These are phyloP conservation scores for Keiferia lycopersicella DNA, from an alignment of 2,888 invertebrate species.

Conservation along the genomic window DNA sequence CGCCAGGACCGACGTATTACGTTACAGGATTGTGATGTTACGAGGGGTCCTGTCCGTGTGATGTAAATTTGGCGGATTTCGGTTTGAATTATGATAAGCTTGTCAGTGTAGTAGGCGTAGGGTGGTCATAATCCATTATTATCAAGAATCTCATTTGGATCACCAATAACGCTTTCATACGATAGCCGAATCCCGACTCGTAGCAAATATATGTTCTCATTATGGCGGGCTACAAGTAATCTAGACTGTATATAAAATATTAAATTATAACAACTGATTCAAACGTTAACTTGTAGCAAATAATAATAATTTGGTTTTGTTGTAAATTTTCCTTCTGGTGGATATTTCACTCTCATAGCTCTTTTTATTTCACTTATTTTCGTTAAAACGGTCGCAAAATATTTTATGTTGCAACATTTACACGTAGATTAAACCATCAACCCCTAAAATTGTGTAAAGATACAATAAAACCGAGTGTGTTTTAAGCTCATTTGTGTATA, in stretches of 20 bases:
- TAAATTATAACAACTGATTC: no score
- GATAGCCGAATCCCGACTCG: no score
- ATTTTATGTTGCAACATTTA: conserved; percentile 13
- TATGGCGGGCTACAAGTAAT: no score
- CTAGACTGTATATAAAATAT: no score
- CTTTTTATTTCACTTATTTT: neutral
- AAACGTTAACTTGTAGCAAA: no score
- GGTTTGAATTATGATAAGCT: conserved; percentile 12
- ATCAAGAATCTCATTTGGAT: neutral
- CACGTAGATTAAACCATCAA: neutral
- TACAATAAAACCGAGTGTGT: conserved; percentile 8
- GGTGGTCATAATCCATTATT: neutral
- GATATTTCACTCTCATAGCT: neutral
- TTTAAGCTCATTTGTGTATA: conserved; percentile 9
- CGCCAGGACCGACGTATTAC: conserved; percentile 26
- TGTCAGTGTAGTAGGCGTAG: neutral
- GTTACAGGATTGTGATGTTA: conserved; percentile 23
- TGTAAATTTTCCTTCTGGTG: neutral
- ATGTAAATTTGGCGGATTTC: conserved; percentile 19
- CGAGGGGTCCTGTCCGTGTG: conserved; percentile 19
- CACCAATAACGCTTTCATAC: no score
- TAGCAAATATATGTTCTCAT: no score
- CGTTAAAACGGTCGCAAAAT: neutral
- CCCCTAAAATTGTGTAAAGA: conserved; percentile 2
- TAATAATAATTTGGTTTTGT: no score